Percentiles rank a stretch among this genome's conserved stretches.
Evolutionary conservation across 2,113 vertebrate species (phyloP).

Genomic region (Nothoprocta pentlandii): DNA sequence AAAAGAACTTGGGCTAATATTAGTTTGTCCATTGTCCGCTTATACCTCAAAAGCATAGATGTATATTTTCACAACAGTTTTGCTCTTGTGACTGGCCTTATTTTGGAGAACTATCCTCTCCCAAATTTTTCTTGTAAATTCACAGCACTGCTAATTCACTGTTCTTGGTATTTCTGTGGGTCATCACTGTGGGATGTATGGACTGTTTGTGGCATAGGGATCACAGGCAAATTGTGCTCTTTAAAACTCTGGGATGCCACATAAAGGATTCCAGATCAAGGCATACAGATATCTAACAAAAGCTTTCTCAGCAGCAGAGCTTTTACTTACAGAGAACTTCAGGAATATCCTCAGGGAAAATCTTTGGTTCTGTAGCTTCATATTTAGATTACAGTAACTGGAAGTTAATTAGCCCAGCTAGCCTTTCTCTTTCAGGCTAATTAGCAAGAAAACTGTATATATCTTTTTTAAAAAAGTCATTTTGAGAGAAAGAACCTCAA

Average conservation of each 20-base stretch:
- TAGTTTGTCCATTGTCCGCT: background rate
- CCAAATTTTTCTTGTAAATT: background rate
- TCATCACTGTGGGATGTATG: background rate
- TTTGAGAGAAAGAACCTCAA: constrained; percentile 57
- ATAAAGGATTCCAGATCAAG: background rate
- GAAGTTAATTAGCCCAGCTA: constrained; percentile 78
- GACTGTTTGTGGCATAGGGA: background rate
- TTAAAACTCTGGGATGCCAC: background rate
- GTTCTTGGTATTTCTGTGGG: background rate
- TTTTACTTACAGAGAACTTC: constrained; percentile 26
- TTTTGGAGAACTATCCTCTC: background rate
- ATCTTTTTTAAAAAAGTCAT: constrained; percentile 57
- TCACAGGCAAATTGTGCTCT: background rate
- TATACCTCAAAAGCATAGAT: background rate
- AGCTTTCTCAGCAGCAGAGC: constrained; percentile 31
- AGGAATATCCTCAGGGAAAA: constrained; percentile 47
- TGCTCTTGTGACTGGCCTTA: background rate
- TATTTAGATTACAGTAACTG: constrained; percentile 61
- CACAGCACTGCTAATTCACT: background rate
- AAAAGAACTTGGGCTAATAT: background rate
- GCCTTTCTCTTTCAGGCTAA: constrained; percentile 74
- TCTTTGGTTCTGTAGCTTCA: constrained; percentile 50
- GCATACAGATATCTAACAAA: constrained; percentile 21
- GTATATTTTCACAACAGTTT: background rate
- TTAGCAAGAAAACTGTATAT: constrained; percentile 74